Percentiles rank a stretch among this genome's conserved stretches.
Conservation (phyloP, 2,888 invertebrate genomes). For the Mimachlamys varia region DNA sequence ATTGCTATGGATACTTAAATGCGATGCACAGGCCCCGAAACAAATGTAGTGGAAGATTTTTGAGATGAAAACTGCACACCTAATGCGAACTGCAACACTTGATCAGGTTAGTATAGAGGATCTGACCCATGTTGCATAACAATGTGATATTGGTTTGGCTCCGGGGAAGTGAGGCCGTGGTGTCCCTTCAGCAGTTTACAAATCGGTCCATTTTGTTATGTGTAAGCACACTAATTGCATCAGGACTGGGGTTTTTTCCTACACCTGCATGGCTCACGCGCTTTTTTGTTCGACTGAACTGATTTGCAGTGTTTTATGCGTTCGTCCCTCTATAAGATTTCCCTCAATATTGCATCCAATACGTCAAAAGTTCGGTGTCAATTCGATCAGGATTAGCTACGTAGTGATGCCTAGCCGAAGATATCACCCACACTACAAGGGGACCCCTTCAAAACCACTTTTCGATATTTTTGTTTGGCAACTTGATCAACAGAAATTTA, state of each 20-base stretch:
- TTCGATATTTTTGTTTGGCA: not conserved
- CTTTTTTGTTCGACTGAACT: constrained; percentile 25
- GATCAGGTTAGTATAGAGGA: not conserved
- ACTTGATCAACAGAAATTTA: not conserved
- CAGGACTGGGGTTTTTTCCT: not conserved
- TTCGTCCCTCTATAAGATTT: not conserved
- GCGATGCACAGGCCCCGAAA: constrained; percentile 28
- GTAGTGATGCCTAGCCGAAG: not conserved
- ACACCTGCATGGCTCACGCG: constrained; percentile 10
- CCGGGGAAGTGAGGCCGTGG: not conserved
- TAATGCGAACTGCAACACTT: constrained; percentile 26
- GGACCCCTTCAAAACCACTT: not conserved
- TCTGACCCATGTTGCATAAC: constrained; percentile 33
- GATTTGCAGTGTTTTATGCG: constrained; percentile 24
- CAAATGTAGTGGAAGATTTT: constrained; percentile 20
- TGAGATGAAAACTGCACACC: constrained; percentile 31
- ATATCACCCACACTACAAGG: not conserved
- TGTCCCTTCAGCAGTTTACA: constrained; percentile 22
- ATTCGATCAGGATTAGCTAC: not conserved
- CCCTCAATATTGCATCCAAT: not conserved
- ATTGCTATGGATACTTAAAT: constrained; percentile 31
- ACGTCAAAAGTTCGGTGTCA: constrained; percentile 23
- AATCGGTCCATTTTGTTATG: constrained; percentile 26
- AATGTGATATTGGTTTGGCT: constrained; percentile 22
- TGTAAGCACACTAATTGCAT: constrained; percentile 18